Conservation (phyloP, 2,888 invertebrate genomes). For the Tineola bisselliella region DNA sequence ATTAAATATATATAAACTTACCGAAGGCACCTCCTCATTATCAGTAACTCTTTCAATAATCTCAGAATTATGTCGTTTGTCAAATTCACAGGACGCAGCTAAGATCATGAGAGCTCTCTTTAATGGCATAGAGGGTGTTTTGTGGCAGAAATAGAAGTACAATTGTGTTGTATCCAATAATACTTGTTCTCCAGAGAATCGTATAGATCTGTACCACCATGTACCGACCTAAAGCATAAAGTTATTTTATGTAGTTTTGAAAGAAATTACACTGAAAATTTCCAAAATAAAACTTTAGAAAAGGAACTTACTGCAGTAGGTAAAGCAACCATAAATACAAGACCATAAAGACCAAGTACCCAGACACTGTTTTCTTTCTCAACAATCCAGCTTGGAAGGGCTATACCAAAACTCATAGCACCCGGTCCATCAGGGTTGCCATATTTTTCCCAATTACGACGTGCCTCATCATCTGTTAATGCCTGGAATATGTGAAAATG, state of each 20-base stretch:
- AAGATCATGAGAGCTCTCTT: slow-evolving; percentile 97
- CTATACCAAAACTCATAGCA: slow-evolving; percentile 99
- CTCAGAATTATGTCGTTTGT: slow-evolving; percentile 92
- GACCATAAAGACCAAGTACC: slow-evolving; percentile 93
- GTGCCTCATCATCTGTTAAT: slow-evolving; percentile 96
- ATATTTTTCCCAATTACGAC: slow-evolving; percentile 98
- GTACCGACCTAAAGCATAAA: slow-evolving; percentile 75
- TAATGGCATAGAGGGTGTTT: slow-evolving; percentile 94
- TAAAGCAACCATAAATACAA: slow-evolving; percentile 98
- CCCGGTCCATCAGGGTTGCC: slow-evolving; percentile 99
- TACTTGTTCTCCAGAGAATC: slow-evolving; percentile 97
- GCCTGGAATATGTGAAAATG: too few species aligned
- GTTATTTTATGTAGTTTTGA: background rate
- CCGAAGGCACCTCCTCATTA: slow-evolving; percentile 92
- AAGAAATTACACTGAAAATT: background rate
- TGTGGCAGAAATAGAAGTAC: slow-evolving; percentile 95
- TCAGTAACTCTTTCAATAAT: slow-evolving; percentile 92
- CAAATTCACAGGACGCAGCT: slow-evolving; percentile 96
- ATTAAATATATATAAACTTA: slow-evolving; percentile 46
- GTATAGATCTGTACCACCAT: slow-evolving; percentile 99
- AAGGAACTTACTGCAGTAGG: slow-evolving; percentile 76
- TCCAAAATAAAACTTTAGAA: background rate
- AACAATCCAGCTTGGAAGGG: slow-evolving; percentile 99
- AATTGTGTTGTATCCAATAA: slow-evolving; percentile 96
- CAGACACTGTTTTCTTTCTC: slow-evolving; percentile 99